Evolutionary conservation across 2,888 invertebrate species (phyloP), one percentile per base, ranked within the genome.

Genomic region (Pemphredon lugubris): DNA sequence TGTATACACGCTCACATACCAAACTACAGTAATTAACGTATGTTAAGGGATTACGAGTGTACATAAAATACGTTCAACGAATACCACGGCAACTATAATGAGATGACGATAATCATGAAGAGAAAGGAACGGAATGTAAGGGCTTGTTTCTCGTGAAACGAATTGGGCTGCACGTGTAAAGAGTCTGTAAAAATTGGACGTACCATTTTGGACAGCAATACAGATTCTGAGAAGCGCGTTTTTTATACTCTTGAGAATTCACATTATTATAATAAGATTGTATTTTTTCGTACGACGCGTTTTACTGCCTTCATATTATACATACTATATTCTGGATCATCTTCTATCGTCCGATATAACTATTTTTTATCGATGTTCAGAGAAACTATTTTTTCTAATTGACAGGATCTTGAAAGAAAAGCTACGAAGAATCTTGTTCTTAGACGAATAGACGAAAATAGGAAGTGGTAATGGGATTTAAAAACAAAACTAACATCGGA

Each of bases 11-110:
- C 37, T 32, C 54, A 71, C 21, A 66, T 66, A 68, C 63, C 61
- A 75, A 72, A 72, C 63, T 14, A 59, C 61, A 59, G 39, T 57
- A 50, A 50, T 55, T 72, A 65, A 65, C 45, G 50, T 65, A 59
- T 54, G 21, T 58, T 68, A 67, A 40, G 57, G 7, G 55, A 37
- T 51, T 50, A 60, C 18, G 50, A 51, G 47, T 60, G 34, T 66
- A 48, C 32, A 47, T 63, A 66, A 30, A 55, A 44, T 16, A 42
- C n/a, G 45, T 6, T 58, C 18, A 50, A 58, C 26, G 18, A 20
- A 14, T 21, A 30, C 32, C 32, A 11, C 13, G 37, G 6, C 20
- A 51, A 26, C 13, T 39, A 20, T 47, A 20, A 34, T 4, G n/a
- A 34, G 11, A n/a, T 4, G n/a, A n/a, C n/a, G n/a, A 34, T 4